phyloP scores from a whole-genome alignment of 2,797 vertebrate species.

The Sebastiscus tertius region DNA sequence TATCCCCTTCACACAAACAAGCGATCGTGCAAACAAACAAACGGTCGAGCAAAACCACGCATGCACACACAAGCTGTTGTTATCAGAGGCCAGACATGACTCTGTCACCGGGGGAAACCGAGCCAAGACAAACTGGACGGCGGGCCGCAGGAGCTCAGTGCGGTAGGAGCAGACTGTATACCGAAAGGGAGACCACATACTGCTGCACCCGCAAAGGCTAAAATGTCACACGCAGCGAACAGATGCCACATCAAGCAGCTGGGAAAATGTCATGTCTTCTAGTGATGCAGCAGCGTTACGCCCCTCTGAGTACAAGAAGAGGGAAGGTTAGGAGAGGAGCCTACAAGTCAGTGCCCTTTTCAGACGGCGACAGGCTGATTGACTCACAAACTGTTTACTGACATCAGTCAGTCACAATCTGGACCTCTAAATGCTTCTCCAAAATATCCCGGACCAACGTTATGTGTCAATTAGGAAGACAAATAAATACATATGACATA shows the following conservation, averaged over 20 bases:
- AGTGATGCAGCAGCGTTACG: constrained; percentile 20
- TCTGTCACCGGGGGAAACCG: constrained; percentile 51
- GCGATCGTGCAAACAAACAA: constrained; percentile 38
- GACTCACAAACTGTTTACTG: not conserved
- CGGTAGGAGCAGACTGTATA: constrained; percentile 14
- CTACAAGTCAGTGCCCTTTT: constrained; percentile 52
- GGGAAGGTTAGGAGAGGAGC: constrained; percentile 45
- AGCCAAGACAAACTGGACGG: constrained; percentile 64
- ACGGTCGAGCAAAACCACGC: constrained; percentile 33
- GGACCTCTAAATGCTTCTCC: not conserved
- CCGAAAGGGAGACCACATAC: constrained; percentile 27
- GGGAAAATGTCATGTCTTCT: constrained; percentile 61
- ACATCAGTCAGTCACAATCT: not conserved
- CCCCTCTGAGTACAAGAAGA: constrained; percentile 36
- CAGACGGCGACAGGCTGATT: constrained; percentile 6
- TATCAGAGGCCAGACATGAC: constrained; percentile 62
- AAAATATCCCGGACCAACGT: not conserved
- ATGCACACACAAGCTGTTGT: constrained; percentile 57
- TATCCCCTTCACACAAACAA: constrained; percentile 40
- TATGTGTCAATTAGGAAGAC: not conserved
- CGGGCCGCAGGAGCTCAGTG: not conserved
- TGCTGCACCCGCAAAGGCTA: constrained; percentile 30
- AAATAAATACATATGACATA: not conserved
- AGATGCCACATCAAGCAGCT: constrained; percentile 51
- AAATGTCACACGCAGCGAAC: constrained; percentile 57